phyloP scores from a whole-genome alignment of 2,113 vertebrate genomes.

The Amphilophus citrinellus region DNA sequence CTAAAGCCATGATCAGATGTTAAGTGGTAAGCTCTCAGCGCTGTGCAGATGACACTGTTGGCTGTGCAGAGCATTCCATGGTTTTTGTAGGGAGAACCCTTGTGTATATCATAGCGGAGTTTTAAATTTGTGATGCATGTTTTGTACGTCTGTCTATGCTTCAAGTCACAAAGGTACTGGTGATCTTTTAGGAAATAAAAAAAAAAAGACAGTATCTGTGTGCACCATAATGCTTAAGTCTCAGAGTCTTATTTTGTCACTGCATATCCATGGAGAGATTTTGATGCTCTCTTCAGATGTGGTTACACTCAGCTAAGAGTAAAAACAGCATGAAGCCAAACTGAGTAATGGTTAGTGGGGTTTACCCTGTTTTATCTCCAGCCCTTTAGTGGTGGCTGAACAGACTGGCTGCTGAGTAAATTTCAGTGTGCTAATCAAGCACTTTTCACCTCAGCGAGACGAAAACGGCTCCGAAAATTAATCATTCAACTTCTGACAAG shows the following conservation, averaged over 20 bases:
- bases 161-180: background rate
- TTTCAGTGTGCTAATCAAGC: slow-evolving; percentile 74
- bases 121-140: background rate
- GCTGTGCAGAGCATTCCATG: too few relatives aligned
- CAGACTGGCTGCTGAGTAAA: slow-evolving; percentile 41
- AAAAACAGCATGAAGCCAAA: slow-evolving; percentile 39
- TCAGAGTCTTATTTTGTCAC: background rate
- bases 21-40: too few relatives aligned
- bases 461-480: slow-evolving; percentile 25
- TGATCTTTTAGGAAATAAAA: background rate
- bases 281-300: slow-evolving; percentile 22
- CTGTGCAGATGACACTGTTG: too few relatives aligned
- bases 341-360: slow-evolving; percentile 48
- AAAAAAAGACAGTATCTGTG: background rate
- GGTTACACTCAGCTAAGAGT: slow-evolving; percentile 22
- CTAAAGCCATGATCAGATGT: too few relatives aligned
- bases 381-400: slow-evolving; percentile 19
- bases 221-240: slow-evolving; percentile 2
- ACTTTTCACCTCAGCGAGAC: slow-evolving; percentile 68
- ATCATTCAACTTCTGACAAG: slow-evolving; percentile 35
- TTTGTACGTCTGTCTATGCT: background rate
- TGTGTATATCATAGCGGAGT: background rate
- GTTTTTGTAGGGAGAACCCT: too few relatives aligned
- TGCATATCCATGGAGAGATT: background rate
- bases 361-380: slow-evolving; percentile 37